phyloP scores from a whole-genome alignment of 2,888 invertebrate species.

The Ophion ellenae region DNA sequence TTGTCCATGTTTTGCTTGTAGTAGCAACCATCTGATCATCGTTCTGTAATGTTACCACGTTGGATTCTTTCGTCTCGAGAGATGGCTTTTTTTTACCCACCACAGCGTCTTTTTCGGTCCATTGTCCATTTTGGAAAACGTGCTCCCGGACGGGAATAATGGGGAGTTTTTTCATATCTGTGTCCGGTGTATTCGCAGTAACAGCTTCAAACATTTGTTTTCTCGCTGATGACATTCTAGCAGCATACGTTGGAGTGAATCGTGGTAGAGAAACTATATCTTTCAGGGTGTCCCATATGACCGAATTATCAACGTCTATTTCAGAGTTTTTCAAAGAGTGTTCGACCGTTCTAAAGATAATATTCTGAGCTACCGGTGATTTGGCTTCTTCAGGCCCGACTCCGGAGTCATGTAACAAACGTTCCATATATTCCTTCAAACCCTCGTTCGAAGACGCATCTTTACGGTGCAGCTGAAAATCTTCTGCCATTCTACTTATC shows the following conservation, averaged over 20 bases:
- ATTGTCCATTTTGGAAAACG: constrained; percentile 47
- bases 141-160: constrained; percentile 52
- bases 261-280: constrained; percentile 40
- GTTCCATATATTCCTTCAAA: not conserved
- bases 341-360: constrained; percentile 74
- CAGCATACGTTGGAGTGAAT: not conserved
- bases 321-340: constrained; percentile 62
- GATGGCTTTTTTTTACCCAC: constrained; percentile 15
- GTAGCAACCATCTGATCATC: not conserved
- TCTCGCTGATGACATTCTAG: not conserved
- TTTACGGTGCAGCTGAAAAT: not conserved
- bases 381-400: constrained; percentile 65
- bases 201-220: not conserved
- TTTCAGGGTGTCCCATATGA: constrained; percentile 67
- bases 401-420: constrained; percentile 54
- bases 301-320: constrained; percentile 60
- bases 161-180: constrained; percentile 28
- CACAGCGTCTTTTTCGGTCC: constrained; percentile 38
- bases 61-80: not conserved
- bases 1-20: not conserved
- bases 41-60: not conserved
- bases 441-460: not conserved
- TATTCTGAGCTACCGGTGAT: constrained; percentile 70
- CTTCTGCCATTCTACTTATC: not conserved
- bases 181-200: not conserved